Percentiles rank a stretch among this genome's conserved stretches.
phyloP scores from a whole-genome alignment of 2,797 vertebrate species.

The Peromyscus eremicus region DNA sequence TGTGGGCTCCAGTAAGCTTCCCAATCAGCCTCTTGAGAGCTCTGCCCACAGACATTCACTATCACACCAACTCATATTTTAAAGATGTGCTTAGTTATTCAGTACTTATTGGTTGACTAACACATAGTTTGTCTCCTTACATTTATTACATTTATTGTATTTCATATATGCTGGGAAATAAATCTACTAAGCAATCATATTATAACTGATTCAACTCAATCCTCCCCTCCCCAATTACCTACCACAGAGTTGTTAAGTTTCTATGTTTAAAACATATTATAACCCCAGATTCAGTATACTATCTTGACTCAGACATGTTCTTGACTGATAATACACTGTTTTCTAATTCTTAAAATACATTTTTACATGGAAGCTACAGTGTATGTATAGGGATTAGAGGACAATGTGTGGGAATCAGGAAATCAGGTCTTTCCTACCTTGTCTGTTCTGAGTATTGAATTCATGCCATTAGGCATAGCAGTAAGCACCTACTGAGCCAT shows the following conservation, averaged over 20 bases:
- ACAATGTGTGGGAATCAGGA: neutral
- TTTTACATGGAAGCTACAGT: neutral
- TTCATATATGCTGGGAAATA: neutral
- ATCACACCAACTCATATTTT: neutral
- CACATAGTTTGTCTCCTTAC: neutral
- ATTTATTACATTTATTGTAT: neutral
- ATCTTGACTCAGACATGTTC: neutral
- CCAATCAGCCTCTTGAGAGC: neutral
- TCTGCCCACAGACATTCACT: neutral
- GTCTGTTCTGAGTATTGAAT: neutral
- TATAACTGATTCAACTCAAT: neutral
- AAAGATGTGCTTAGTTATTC: neutral
- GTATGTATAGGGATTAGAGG: neutral
- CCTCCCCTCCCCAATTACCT: neutral
- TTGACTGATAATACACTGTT: neutral
- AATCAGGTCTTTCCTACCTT: neutral
- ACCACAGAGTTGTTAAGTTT: neutral
- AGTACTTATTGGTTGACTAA: slow-evolving; percentile 20
- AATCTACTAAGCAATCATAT: neutral
- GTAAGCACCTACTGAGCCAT: neutral
- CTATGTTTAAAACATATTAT: neutral
- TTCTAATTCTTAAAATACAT: neutral
- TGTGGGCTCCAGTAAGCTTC: neutral
- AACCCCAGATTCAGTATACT: slow-evolving; percentile 30
- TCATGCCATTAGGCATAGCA: neutral